A percentile compares a stretch with the other conserved stretches of the same genome.
phyloP scores from a whole-genome alignment of 2,888 invertebrate genomes.

The Eutolmus rufibarbis region DNA sequence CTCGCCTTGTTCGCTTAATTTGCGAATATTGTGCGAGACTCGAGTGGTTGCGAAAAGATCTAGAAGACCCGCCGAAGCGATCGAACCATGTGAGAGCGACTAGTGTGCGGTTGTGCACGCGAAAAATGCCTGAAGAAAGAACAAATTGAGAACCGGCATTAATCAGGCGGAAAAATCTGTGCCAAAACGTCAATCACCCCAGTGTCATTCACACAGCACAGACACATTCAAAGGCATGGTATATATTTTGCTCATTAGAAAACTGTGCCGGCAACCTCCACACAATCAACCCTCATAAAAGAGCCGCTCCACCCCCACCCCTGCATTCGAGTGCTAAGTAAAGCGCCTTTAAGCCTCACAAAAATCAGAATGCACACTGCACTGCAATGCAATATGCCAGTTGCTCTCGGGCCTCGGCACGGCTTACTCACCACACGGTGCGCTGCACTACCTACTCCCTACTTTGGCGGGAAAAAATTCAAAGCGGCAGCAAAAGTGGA shows the following conservation, averaged over 20 bases:
- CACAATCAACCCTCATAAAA: slow-evolving; percentile 19
- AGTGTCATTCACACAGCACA: slow-evolving; percentile 30
- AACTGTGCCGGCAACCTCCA: slow-evolving; percentile 27
- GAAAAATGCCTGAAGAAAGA: slow-evolving; percentile 15
- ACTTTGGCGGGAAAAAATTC: slow-evolving; percentile 32
- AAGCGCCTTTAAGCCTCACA: neutral
- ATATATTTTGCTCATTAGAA: neutral
- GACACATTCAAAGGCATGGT: neutral
- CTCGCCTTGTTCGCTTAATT: neutral
- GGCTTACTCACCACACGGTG: neutral
- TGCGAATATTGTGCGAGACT: neutral
- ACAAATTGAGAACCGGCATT: slow-evolving; percentile 20
- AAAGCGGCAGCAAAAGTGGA: neutral
- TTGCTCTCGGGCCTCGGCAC: neutral
- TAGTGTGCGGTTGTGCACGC: neutral
- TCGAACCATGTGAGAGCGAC: neutral
- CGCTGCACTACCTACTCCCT: neutral
- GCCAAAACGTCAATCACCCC: slow-evolving; percentile 45
- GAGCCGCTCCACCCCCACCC: neutral
- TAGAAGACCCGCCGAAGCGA: neutral
- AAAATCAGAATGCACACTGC: neutral
- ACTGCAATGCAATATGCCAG: neutral
- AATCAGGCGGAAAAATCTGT: slow-evolving; percentile 41
- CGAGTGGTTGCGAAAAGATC: neutral
- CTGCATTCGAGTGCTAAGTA: neutral